A percentile compares a stretch with the other conserved stretches of the same genome.
These are phyloP conservation scores for Chalcosyrphus nemorum DNA, from an alignment of 2,888 invertebrate genomes.

Conservation along the genomic window DNA sequence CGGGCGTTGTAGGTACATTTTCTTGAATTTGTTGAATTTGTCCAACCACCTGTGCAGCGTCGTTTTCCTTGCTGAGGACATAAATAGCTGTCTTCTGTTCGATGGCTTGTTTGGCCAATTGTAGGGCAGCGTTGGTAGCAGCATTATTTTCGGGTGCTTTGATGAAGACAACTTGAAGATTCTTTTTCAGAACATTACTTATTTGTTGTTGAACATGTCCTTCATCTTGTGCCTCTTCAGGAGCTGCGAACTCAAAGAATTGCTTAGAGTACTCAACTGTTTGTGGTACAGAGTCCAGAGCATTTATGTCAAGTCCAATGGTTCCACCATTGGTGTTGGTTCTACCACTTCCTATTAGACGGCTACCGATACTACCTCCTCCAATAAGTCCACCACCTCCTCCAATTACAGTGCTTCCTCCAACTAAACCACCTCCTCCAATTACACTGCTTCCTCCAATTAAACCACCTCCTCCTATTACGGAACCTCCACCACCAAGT, in stretches of 20 bases:
- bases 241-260: conserved; percentile 77
- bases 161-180: conserved; percentile 79
- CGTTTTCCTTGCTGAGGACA: conserved; percentile 79
- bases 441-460: conserved; percentile 73
- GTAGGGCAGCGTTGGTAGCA: conserved; percentile 78
- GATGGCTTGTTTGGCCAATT: conserved; percentile 79
- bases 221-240: conserved; percentile 74
- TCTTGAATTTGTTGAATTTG: conserved; percentile 74
- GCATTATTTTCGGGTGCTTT: conserved; percentile 80
- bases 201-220: conserved; percentile 65
- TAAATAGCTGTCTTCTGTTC: conserved; percentile 81
- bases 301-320: conserved; percentile 30
- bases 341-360: not conserved
- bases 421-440: not conserved
- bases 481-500: not conserved
- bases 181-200: conserved; percentile 75
- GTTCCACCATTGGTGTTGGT: not conserved
- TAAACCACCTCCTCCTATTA: conserved; percentile 65
- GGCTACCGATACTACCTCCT: not conserved
- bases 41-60: conserved; percentile 77
- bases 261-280: conserved; percentile 74
- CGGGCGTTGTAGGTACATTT: conserved; percentile 72
- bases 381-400: not conserved
- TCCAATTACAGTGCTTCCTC: not conserved
- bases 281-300: conserved; percentile 43